These are phyloP conservation scores for Limnephilus rhombicus DNA, from an alignment of 2,888 invertebrate species.

Conservation along the genomic window DNA sequence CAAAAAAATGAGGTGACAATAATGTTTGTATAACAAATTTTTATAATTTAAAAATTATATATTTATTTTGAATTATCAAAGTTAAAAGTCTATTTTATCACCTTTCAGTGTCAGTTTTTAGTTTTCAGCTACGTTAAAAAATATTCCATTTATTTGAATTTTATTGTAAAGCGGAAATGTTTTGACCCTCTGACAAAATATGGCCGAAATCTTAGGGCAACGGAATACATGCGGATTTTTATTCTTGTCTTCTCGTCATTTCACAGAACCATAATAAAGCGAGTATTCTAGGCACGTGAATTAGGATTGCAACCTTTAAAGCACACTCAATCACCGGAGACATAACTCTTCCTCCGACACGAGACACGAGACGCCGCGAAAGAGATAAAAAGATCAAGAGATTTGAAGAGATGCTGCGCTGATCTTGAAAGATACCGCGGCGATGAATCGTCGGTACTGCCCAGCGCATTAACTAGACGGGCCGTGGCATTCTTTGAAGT, in stretches of 20 bases:
- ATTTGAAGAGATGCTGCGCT: not conserved
- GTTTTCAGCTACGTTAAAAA: too few species aligned
- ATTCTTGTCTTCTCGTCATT: not conserved
- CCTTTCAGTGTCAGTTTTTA: too few species aligned
- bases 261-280: not conserved
- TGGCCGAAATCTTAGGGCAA: too few species aligned
- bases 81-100: too few species aligned
- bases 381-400: constrained; percentile 6
- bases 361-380: not conserved
- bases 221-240: not conserved
- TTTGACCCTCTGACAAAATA: too few species aligned
- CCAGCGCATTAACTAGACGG: constrained; percentile 39
- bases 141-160: too few species aligned
- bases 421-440: not conserved
- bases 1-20: too few species aligned
- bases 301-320: constrained; percentile 42
- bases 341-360: constrained; percentile 22
- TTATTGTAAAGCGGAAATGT: too few species aligned
- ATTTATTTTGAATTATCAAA: too few species aligned
- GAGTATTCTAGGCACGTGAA: not conserved
- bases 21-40: too few species aligned
- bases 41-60: too few species aligned
- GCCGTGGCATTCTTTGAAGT: constrained; percentile 42
- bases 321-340: constrained; percentile 34
- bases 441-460: constrained; percentile 18